Conservation (phyloP, 2,113 vertebrate genomes). For the Coryphaenoides rupestris region DNA sequence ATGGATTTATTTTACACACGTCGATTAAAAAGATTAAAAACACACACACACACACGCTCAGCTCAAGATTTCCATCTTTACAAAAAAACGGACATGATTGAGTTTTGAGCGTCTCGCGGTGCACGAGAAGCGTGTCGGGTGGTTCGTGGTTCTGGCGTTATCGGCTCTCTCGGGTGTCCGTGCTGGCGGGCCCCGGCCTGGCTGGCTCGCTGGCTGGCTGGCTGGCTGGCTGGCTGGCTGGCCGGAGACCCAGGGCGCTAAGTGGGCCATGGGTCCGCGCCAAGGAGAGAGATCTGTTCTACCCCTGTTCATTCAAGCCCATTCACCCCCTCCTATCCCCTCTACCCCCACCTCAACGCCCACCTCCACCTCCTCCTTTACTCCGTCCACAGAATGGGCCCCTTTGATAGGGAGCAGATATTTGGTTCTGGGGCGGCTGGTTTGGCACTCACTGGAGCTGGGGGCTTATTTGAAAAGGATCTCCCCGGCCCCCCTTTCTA, state of each 20-base stretch:
- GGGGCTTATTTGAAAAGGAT: conserved; percentile 74
- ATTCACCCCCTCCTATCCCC: conserved; percentile 57
- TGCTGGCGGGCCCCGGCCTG: conserved; percentile 31
- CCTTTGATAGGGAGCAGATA: conserved; percentile 74
- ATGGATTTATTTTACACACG: no score
- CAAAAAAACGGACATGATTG: conserved; percentile 3
- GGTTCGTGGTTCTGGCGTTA: conserved; percentile 53
- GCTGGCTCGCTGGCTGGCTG: conserved; percentile 11
- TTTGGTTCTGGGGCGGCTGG: conserved; percentile 73
- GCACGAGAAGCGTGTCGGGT: conserved; percentile 59
- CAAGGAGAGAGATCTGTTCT: conserved; percentile 66
- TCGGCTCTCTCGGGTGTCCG: conserved; percentile 55
- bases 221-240: conserved; percentile 11
- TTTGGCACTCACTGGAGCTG: conserved; percentile 69
- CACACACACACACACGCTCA: no score
- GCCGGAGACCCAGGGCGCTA: conserved; percentile 60
- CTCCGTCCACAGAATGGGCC: conserved; percentile 57
- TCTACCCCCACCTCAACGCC: background rate
- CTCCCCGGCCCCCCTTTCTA: conserved; percentile 44
- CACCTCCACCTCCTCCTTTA: no score
- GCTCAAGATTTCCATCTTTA: no score
- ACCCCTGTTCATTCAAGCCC: conserved; percentile 62
- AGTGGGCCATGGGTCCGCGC: conserved; percentile 59
- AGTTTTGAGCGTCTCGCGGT: conserved; percentile 48
- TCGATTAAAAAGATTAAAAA: no score